phyloP scores from a whole-genome alignment of 2,797 vertebrate genomes.

The Epinephelus coioides region DNA sequence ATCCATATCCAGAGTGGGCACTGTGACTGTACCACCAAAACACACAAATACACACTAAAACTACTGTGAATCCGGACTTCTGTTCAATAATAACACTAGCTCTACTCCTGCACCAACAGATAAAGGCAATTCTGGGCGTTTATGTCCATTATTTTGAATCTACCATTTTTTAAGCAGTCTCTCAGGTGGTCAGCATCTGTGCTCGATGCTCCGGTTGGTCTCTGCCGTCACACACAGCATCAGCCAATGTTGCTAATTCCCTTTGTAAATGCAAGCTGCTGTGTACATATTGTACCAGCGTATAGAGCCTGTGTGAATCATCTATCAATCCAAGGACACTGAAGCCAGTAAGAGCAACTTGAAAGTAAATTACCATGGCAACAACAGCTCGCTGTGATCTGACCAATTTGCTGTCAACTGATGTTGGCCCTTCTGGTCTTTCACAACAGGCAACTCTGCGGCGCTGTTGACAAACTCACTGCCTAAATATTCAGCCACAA shows the following conservation, averaged over 20 bases:
- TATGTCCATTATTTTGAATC: slow-evolving; percentile 26
- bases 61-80: slow-evolving; percentile 49
- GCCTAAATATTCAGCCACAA: slow-evolving; percentile 69
- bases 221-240: slow-evolving; percentile 33
- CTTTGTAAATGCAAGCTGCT: slow-evolving; percentile 57
- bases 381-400: slow-evolving; percentile 48
- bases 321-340: slow-evolving; percentile 50
- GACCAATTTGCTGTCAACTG: slow-evolving; percentile 27
- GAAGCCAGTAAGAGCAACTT: slow-evolving; percentile 34
- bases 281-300: slow-evolving; percentile 14
- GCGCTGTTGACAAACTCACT: slow-evolving; percentile 27
- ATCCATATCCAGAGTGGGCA: slow-evolving; percentile 53
- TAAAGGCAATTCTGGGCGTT: slow-evolving; percentile 57
- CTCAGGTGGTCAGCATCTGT: slow-evolving; percentile 33
- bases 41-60: slow-evolving; percentile 69
- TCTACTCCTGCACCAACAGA: slow-evolving; percentile 50
- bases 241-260: slow-evolving; percentile 42
- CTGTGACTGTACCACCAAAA: slow-evolving; percentile 66
- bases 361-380: slow-evolving; percentile 63
- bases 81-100: slow-evolving; percentile 39
- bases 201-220: slow-evolving; percentile 34
- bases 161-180: slow-evolving; percentile 8
- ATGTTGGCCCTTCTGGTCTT: slow-evolving; percentile 1
- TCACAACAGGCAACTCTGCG: slow-evolving; percentile 16
- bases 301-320: slow-evolving; percentile 33